Evolutionary conservation across 2,888 invertebrate genomes (phyloP).

Genomic region (Tortrix viridana): DNA sequence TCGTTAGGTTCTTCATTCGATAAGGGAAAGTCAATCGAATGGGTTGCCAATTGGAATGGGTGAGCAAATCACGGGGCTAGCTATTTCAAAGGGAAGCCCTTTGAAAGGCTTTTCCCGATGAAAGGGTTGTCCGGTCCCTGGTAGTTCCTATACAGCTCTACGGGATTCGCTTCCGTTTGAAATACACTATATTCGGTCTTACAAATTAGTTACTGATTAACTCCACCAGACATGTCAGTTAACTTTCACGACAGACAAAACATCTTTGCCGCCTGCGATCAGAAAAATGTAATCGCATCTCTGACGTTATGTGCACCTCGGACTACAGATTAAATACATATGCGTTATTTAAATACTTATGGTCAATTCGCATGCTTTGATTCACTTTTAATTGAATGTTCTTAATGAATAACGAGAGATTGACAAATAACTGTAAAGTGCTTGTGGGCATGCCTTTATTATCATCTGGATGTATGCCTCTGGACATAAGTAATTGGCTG

Average conservation of each 20-base stretch:
- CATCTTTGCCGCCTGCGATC: constrained; percentile 19
- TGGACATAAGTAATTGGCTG: constrained; percentile 41
- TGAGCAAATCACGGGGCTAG: no score
- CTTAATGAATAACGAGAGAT: constrained; percentile 9
- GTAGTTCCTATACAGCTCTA: constrained; percentile 39
- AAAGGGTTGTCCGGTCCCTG: no score
- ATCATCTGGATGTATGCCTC: constrained; percentile 24
- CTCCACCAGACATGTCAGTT: constrained; percentile 27
- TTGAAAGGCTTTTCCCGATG: no score
- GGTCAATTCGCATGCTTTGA: constrained; percentile 20
- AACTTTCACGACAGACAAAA: constrained; percentile 31
- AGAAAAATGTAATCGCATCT: constrained; percentile 16
- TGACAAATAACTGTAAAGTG: constrained; percentile 23
- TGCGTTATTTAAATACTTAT: constrained; percentile 24
- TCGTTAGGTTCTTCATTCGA: no score
- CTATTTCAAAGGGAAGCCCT: no score
- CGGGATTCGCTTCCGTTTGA: constrained; percentile 38
- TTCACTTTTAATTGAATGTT: constrained; percentile 5
- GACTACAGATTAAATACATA: constrained; percentile 14
- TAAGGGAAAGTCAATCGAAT: no score
- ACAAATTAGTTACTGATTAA: constrained; percentile 38
- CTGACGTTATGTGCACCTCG: constrained; percentile 23
- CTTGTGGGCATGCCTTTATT: constrained; percentile 18
- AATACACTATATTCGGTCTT: constrained; percentile 39
- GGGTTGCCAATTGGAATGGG: no score